These are phyloP conservation scores for Sylvilagus floridanus DNA, from an alignment of 2,797 vertebrate genomes.

Conservation along the genomic window DNA sequence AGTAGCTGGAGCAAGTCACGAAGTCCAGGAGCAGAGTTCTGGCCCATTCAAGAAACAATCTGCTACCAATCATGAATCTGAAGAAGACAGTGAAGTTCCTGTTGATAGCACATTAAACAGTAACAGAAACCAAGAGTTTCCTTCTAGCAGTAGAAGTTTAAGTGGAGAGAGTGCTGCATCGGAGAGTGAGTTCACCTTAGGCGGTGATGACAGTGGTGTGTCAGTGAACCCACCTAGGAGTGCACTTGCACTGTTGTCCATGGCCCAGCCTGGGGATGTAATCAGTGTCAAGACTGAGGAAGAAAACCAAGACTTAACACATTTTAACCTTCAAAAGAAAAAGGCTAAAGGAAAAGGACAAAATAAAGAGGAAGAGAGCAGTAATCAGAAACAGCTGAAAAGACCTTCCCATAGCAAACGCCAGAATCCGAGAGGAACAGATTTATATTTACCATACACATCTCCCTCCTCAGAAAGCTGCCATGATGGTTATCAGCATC, in stretches of 20 bases:
- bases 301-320: constrained; percentile 88
- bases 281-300: constrained; percentile 90
- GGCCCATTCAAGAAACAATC: constrained; percentile 86
- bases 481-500: constrained; percentile 95
- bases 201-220: constrained; percentile 88
- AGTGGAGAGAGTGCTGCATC: constrained; percentile 89
- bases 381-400: constrained; percentile 90
- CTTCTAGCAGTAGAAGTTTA: constrained; percentile 89
- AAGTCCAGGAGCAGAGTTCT: constrained; percentile 87
- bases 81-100: constrained; percentile 87
- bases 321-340: constrained; percentile 92
- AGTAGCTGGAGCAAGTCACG: constrained; percentile 85
- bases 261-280: constrained; percentile 84
- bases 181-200: constrained; percentile 89
- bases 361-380: constrained; percentile 92
- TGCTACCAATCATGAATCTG: constrained; percentile 85
- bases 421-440: constrained; percentile 92
- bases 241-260: constrained; percentile 81
- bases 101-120: constrained; percentile 88
- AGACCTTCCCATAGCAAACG: constrained; percentile 92
- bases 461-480: constrained; percentile 89
- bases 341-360: constrained; percentile 92
- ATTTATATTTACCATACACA: constrained; percentile 90
- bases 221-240: constrained; percentile 84
- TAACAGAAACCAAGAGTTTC: constrained; percentile 89